A percentile compares a stretch with the other conserved stretches of the same genome.
phyloP scores from a whole-genome alignment of 2,888 invertebrate species.

The Tolmerus cingulatus region DNA sequence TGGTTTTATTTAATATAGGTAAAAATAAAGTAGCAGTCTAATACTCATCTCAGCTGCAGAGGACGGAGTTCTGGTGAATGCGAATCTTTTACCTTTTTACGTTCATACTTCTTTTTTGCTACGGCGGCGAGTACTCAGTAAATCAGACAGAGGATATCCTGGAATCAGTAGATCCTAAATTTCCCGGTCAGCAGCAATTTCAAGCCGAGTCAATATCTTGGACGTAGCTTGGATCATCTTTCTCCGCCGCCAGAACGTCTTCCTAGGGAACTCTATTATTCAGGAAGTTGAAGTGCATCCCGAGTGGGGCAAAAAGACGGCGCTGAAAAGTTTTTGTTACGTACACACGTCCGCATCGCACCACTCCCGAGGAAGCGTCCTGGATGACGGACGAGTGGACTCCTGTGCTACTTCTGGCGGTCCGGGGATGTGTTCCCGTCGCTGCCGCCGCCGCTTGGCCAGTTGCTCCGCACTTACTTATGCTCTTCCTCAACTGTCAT shows the following conservation, averaged over 20 bases:
- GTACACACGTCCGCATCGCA: not conserved
- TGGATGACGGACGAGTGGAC: conserved; percentile 13
- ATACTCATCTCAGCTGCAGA: too few relatives aligned
- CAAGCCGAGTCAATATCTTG: not conserved
- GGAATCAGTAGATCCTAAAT: not conserved
- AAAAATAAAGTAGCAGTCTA: too few relatives aligned
- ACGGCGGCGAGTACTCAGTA: not conserved
- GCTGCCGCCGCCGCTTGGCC: not conserved
- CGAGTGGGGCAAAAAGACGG: not conserved
- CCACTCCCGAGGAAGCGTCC: not conserved
- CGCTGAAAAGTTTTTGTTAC: not conserved
- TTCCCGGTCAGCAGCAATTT: not conserved
- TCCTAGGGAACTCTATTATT: conserved; percentile 3
- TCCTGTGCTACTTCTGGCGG: not conserved
- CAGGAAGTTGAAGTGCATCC: conserved; percentile 25
- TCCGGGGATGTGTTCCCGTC: not conserved
- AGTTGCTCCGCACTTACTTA: conserved; percentile 3
- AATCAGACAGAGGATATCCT: not conserved
- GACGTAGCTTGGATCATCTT: not conserved
- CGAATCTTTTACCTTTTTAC: not conserved
- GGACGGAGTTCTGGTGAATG: not conserved
- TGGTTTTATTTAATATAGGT: too few relatives aligned
- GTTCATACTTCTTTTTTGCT: not conserved
- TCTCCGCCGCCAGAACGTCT: not conserved
- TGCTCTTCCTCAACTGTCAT: not conserved